These are phyloP conservation scores for Athripsodes cinereus DNA, from an alignment of 2,888 invertebrate species.

Conservation along the genomic window DNA sequence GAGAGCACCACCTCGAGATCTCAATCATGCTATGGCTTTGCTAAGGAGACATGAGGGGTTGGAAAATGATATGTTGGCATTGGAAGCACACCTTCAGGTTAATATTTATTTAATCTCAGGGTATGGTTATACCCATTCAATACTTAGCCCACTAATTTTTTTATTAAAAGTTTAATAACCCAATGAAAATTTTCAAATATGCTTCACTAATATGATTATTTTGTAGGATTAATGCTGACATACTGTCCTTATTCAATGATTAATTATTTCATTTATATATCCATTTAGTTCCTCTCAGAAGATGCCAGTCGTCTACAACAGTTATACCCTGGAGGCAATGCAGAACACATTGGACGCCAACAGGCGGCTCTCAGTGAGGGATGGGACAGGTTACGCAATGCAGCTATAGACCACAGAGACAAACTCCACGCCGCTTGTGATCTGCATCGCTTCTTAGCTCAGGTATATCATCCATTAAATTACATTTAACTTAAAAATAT, in stretches of 20 bases:
- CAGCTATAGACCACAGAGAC: conserved; percentile 72
- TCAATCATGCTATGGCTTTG: conserved; percentile 77
- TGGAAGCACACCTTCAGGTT: conserved; percentile 84
- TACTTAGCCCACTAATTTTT: not conserved
- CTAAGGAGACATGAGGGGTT: conserved; percentile 86
- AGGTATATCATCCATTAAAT: conserved; percentile 38
- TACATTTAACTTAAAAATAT: not conserved
- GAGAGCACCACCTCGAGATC: conserved; percentile 68
- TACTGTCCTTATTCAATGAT: too few species aligned
- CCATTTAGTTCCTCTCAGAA: conserved; percentile 73
- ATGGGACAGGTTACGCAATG: conserved; percentile 81
- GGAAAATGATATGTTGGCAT: conserved; percentile 86
- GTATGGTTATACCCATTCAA: too few species aligned
- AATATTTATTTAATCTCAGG: not conserved
- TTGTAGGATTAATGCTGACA: not conserved
- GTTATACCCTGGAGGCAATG: conserved; percentile 88
- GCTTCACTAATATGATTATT: too few species aligned
- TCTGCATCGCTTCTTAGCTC: conserved; percentile 82
- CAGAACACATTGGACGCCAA: conserved; percentile 80
- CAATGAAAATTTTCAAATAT: too few species aligned
- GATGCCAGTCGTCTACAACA: conserved; percentile 84
- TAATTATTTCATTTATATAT: not conserved
- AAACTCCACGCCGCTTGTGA: conserved; percentile 82
- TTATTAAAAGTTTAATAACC: not conserved
- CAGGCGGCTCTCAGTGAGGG: conserved; percentile 80